These are phyloP conservation scores for Ataeniobius toweri DNA, from an alignment of 2,797 vertebrate genomes.

Conservation along the genomic window DNA sequence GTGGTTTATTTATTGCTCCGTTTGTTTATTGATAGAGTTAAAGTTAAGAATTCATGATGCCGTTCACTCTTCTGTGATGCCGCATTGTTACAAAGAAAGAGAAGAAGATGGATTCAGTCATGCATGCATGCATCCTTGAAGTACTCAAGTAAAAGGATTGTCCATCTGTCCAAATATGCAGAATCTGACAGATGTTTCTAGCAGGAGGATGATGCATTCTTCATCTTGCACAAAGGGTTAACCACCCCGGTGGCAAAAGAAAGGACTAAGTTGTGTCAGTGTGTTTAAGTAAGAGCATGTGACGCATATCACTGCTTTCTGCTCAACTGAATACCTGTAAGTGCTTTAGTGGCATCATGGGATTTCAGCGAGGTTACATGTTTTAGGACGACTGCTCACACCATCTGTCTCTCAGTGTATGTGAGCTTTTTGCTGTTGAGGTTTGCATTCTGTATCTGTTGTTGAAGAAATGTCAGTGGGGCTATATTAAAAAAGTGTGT, in stretches of 20 bases:
- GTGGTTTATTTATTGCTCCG: conserved; percentile 72
- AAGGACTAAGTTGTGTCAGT: conserved; percentile 44
- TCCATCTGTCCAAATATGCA: conserved; percentile 35
- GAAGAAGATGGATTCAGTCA: conserved; percentile 14
- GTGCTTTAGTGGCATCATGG: conserved; percentile 49
- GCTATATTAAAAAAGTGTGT: conserved; percentile 33
- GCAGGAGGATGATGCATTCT: conserved; percentile 51
- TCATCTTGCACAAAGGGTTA: conserved; percentile 35
- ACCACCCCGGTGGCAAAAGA: conserved; percentile 43
- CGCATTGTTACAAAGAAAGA: conserved; percentile 39
- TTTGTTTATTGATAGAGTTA: conserved; percentile 72
- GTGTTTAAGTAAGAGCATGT: conserved; percentile 33
- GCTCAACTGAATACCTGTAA: conserved; percentile 60
- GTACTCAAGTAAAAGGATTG: conserved; percentile 9
- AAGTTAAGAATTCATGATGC: conserved; percentile 62
- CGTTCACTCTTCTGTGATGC: conserved; percentile 51
- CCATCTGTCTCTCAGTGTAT: conserved; percentile 44
- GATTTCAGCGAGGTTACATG: conserved; percentile 54
- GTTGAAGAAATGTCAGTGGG: background rate
- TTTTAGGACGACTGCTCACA: conserved; percentile 28
- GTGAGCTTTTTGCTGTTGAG: conserved; percentile 13
- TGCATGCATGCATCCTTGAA: background rate
- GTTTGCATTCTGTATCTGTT: conserved; percentile 10
- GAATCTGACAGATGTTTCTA: conserved; percentile 44
- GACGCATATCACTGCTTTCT: conserved; percentile 30